phyloP scores from a whole-genome alignment of 2,797 vertebrate genomes.

The Ctenopoma kingsleyae region DNA sequence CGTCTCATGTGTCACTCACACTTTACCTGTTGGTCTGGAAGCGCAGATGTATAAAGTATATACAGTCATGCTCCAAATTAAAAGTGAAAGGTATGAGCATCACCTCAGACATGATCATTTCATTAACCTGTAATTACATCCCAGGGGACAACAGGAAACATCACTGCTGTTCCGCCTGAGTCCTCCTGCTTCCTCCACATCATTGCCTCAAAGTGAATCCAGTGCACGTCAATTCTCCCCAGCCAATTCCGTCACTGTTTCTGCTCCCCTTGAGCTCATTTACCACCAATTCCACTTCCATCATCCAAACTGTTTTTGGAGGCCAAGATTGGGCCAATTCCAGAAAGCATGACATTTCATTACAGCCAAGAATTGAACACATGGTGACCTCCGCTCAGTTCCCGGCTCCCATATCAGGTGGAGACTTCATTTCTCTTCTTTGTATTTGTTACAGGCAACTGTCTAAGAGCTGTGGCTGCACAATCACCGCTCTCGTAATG shows the following conservation, averaged over 20 bases:
- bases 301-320: conserved; percentile 64
- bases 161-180: conserved; percentile 20
- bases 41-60: conserved; percentile 6
- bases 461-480: conserved; percentile 47
- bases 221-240: conserved; percentile 52
- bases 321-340: conserved; percentile 65
- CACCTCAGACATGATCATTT: conserved; percentile 37
- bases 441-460: conserved; percentile 23
- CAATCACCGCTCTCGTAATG: conserved; percentile 70
- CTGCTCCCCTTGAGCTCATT: conserved; percentile 68
- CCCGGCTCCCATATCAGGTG: conserved; percentile 44
- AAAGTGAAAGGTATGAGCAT: conserved; percentile 24
- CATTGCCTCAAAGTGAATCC: conserved; percentile 63
- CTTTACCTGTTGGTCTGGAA: neutral
- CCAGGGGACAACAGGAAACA: conserved; percentile 25
- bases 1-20: neutral
- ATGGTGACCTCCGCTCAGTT: conserved; percentile 59
- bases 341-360: conserved; percentile 64
- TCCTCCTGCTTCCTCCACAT: conserved; percentile 54
- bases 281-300: conserved; percentile 66
- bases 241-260: conserved; percentile 48
- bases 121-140: conserved; percentile 56
- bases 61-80: conserved; percentile 18
- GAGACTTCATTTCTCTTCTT: conserved; percentile 37
- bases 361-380: conserved; percentile 70